Percentiles rank a stretch among this genome's conserved stretches.
Evolutionary conservation across 2,113 vertebrate species (phyloP).

Genomic region (Heterotilapia buettikoferi): DNA sequence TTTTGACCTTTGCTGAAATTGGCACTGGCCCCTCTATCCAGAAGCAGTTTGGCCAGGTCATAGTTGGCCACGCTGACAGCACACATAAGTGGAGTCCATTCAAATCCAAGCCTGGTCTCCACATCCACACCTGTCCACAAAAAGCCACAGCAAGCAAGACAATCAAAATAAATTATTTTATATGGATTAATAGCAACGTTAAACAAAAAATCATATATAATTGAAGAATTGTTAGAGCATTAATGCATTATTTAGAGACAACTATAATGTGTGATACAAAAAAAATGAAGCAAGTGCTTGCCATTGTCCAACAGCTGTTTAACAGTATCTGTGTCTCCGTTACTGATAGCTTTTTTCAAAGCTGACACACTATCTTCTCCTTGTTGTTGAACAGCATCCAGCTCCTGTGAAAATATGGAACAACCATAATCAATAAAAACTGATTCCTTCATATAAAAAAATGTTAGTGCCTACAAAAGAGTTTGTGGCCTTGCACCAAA

Average conservation of each 20-base stretch:
- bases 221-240: neutral
- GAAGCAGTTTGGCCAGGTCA: slow-evolving; percentile 77
- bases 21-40: slow-evolving; percentile 86
- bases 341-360: slow-evolving; percentile 80
- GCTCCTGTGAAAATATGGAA: neutral
- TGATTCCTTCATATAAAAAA: neutral
- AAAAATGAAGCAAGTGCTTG: neutral
- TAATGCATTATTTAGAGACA: neutral
- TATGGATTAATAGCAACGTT: neutral
- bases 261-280: neutral
- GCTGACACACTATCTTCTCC: slow-evolving; percentile 16
- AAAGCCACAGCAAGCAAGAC: neutral
- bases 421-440: neutral
- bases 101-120: slow-evolving; percentile 80
- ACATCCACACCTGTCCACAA: slow-evolving; percentile 76
- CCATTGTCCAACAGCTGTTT: slow-evolving; percentile 78
- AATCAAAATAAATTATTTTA: neutral
- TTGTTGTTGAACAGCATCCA: neutral
- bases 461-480: neutral
- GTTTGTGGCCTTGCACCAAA: neutral
- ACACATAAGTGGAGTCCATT: slow-evolving; percentile 91
- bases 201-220: neutral
- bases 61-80: slow-evolving; percentile 79
- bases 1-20: slow-evolving; percentile 86
- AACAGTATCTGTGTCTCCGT: slow-evolving; percentile 72